Conservation (phyloP, 2,113 vertebrate genomes). For the human region DNA sequence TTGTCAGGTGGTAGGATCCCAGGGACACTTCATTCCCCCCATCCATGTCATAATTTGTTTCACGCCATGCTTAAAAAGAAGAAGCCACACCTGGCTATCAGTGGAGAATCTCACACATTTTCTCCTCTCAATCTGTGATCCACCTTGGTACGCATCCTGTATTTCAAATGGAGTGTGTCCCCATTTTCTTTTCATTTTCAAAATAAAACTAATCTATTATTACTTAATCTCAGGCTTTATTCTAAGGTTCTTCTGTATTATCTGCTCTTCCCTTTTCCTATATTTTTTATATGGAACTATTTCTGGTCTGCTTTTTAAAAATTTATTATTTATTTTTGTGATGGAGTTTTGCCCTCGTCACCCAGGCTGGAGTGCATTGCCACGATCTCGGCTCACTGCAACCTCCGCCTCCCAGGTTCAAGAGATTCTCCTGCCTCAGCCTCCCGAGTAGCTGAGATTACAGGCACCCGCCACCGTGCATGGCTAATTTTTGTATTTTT, state of each 20-base stretch:
- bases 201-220: background rate
- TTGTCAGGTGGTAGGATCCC: background rate
- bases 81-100: background rate
- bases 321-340: background rate
- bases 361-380: background rate
- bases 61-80: background rate
- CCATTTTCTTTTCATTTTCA: background rate
- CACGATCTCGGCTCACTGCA: background rate
- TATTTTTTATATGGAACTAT: background rate
- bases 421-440: background rate
- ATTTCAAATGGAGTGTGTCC: rapidly evolving
- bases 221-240: background rate
- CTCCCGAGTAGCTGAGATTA: background rate
- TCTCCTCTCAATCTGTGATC: background rate
- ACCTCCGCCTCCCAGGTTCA: background rate
- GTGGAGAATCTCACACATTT: background rate
- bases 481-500: background rate
- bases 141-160: rapidly evolving
- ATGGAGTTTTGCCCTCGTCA: background rate
- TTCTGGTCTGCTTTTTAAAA: background rate
- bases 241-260: background rate
- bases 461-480: background rate
- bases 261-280: background rate
- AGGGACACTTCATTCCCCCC: background rate
- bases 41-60: rapidly evolving